phyloP scores from a whole-genome alignment of 2,797 vertebrate genomes.

The Sebastes diaconus region DNA sequence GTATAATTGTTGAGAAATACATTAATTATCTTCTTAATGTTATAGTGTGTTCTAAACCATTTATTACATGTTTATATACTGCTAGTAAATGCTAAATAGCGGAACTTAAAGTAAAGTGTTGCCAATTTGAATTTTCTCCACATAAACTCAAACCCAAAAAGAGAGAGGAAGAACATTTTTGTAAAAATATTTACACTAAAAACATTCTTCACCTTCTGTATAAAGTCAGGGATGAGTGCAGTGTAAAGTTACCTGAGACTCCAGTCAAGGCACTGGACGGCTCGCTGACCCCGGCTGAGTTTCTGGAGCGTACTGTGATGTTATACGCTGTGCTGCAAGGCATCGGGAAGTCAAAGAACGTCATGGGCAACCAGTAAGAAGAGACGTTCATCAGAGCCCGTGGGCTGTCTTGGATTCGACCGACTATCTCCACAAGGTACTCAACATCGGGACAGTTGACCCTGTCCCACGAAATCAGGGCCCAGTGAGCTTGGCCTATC shows the following conservation, averaged over 20 bases:
- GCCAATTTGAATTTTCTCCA: background rate
- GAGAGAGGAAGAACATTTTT: background rate
- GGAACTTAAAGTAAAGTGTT: background rate
- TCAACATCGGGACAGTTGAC: slow-evolving; percentile 71
- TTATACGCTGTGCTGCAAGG: slow-evolving; percentile 80
- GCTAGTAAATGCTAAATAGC: background rate
- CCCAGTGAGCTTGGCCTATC: slow-evolving; percentile 59
- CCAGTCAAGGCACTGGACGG: slow-evolving; percentile 62
- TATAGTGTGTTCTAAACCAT: background rate
- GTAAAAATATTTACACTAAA: background rate
- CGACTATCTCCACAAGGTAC: slow-evolving; percentile 72
- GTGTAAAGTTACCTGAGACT: slow-evolving; percentile 73
- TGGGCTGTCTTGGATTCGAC: slow-evolving; percentile 66
- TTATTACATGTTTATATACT: background rate
- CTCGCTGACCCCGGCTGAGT: slow-evolving; percentile 70
- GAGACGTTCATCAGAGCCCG: slow-evolving; percentile 58
- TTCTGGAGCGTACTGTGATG: slow-evolving; percentile 73
- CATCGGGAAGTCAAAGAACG: slow-evolving; percentile 80
- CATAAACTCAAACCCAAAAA: background rate
- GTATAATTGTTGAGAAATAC: too few species aligned
- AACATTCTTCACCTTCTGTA: background rate
- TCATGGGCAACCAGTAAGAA: slow-evolving; percentile 78
- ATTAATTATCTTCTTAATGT: background rate
- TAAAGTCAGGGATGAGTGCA: background rate
- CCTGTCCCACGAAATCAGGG: slow-evolving; percentile 71